Evolutionary conservation across 2,113 vertebrate species (phyloP), one percentile per base, ranked within the genome.

Genomic region (Syrmaticus mikado): DNA sequence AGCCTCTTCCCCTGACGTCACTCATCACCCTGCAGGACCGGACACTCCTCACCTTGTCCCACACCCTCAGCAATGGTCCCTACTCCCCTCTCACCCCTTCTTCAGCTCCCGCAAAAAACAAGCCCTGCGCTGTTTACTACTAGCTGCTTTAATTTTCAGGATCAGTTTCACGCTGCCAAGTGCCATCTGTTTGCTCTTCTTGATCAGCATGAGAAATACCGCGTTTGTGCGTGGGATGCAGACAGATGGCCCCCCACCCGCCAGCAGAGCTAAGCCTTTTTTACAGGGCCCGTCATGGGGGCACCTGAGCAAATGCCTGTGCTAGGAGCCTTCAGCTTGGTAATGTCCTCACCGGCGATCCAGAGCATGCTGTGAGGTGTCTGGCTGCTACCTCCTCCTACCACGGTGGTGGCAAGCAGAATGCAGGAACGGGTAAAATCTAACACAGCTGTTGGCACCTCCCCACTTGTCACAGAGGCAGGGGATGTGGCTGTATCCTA

Each of bases 391-490:
- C 60, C 38, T 70, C 41, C 30, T 46, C 43, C 67, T 34, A 1
- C 45, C 38, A 15, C 50, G 34, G 67, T 57, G 1, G 5, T 7
- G 28, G 38, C 50, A 91, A 78, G 45, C 28, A 70, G 67, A 67
- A 82, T 65, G 74, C 58, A 70, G 48, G 21, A 67, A 58, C 3
- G 8, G 64, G 43, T 32, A 32, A 80, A 76, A 67, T 28, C 2
- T 1, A 55, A 22, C 28, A 24, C 0, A 62, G 84, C 38, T 82
- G 27, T 55, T 76, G 48, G 74, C 32, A 32, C 10, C n/a, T 65
- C 45, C 36, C 61, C 2, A 11, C 4, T 11, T 18, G 7, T 13
- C 62, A 20, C 0, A 0, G 1, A 55, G 62, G 77, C 53, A 52
- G 43, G 74, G 8, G 24, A 32, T 58, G 34, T 28, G 62, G 19